A percentile compares a stretch with the other conserved stretches of the same genome.
Conservation (phyloP, 2,888 invertebrate species). For the Phoenoteleia sp. region DNA sequence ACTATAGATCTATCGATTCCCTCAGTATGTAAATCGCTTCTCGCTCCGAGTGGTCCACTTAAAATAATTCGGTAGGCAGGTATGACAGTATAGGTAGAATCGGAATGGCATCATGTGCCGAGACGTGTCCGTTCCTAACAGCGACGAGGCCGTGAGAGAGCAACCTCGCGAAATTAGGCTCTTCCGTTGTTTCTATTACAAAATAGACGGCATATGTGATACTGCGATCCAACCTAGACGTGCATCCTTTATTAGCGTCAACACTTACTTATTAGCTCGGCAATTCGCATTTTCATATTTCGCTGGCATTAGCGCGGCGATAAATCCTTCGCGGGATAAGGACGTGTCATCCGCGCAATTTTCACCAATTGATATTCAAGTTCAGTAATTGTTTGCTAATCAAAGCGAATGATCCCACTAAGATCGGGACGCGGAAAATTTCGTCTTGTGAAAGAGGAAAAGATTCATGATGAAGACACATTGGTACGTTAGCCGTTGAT, state of each 20-base stretch:
- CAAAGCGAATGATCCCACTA: conserved; percentile 25
- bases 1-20: conserved; percentile 85
- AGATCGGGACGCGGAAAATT: conserved; percentile 37
- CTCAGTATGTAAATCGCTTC: conserved; percentile 85
- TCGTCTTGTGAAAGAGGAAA: conserved; percentile 56
- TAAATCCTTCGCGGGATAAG: conserved; percentile 11
- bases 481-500: neutral
- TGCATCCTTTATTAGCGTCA: conserved; percentile 70
- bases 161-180: conserved; percentile 84
- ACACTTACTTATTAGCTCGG: conserved; percentile 63
- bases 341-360: conserved; percentile 26
- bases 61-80: conserved; percentile 85
- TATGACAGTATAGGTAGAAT: conserved; percentile 80
- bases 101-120: conserved; percentile 79
- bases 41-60: conserved; percentile 85
- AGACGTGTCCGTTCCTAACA: conserved; percentile 82
- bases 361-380: conserved; percentile 54
- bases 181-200: conserved; percentile 87
- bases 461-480: conserved; percentile 43
- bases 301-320: conserved; percentile 4
- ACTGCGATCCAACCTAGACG: conserved; percentile 79
- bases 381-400: conserved; percentile 49
- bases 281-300: conserved; percentile 61
- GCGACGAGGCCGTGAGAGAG: conserved; percentile 77
- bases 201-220: conserved; percentile 86